These are phyloP conservation scores for Muricea muricata DNA, from an alignment of 92 coral and sea anemone species.

Conservation along the genomic window DNA sequence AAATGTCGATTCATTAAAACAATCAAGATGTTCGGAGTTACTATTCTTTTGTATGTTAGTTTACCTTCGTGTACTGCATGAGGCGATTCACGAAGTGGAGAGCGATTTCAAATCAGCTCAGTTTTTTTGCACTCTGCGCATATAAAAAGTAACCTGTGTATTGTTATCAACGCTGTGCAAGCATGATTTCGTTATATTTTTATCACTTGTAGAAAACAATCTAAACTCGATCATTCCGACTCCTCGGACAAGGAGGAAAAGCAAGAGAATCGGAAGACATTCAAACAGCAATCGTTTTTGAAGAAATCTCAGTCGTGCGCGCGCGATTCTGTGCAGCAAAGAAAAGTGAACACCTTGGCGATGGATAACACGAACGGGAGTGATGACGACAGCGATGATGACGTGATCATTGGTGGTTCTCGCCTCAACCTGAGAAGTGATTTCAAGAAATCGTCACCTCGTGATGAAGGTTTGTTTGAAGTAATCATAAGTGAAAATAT, in stretches of 20 bases:
- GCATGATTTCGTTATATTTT: no score
- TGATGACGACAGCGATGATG: constrained; percentile 79
- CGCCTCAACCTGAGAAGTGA: not conserved
- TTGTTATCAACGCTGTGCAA: no score
- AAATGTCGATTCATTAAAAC: no score
- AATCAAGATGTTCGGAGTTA: no score
- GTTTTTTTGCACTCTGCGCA: no score
- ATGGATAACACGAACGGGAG: constrained; percentile 32
- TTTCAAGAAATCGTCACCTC: not conserved
- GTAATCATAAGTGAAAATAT: no score
- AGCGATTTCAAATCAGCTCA: no score
- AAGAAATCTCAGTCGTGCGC: not conserved
- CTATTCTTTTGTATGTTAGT: no score
- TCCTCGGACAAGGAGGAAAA: not conserved
- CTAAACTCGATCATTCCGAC: not conserved
- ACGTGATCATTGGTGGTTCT: constrained; percentile 76
- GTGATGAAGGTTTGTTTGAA: not conserved
- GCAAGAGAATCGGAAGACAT: not conserved
- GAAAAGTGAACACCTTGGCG: not conserved
- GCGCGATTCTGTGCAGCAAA: not conserved
- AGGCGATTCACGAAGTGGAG: no score
- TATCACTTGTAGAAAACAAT: not conserved
- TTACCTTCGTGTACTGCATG: no score
- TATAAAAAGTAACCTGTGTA: no score
- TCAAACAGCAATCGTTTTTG: not conserved